Evolutionary conservation across 1,140 invertebrate species (phyloP).

Genomic region (Euglossa dilemma): DNA sequence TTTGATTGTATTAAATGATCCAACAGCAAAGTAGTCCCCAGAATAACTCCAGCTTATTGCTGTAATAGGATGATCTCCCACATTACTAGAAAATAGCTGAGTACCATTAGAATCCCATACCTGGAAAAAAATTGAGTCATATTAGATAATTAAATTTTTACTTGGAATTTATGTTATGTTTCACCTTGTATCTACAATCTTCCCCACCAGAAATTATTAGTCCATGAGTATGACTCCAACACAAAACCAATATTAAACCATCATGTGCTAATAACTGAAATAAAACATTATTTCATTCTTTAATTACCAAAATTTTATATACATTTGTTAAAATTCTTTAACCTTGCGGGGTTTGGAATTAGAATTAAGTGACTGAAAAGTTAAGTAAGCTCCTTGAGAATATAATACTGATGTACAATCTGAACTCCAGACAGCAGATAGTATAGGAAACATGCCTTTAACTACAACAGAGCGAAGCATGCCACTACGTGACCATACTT

Average conservation of each 20-base stretch:
- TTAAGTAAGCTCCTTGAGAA: slow-evolving; percentile 90
- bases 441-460: slow-evolving; percentile 90
- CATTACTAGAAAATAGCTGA: slow-evolving; percentile 91
- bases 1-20: slow-evolving; percentile 95
- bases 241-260: slow-evolving; percentile 92
- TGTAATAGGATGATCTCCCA: slow-evolving; percentile 95
- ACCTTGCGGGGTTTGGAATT: slow-evolving; percentile 94
- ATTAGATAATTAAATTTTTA: neutral
- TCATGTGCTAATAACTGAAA: slow-evolving; percentile 98
- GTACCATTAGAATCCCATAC: slow-evolving; percentile 97
- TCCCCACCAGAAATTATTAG: slow-evolving; percentile 96
- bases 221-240: slow-evolving; percentile 94
- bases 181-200: slow-evolving; percentile 95
- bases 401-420: slow-evolving; percentile 93
- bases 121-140: slow-evolving; percentile 63
- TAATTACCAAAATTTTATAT: neutral
- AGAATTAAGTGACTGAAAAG: slow-evolving; percentile 95
- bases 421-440: slow-evolving; percentile 93
- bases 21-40: slow-evolving; percentile 95
- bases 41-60: slow-evolving; percentile 94
- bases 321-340: slow-evolving; percentile 31
- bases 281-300: neutral
- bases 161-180: neutral
- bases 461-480: slow-evolving; percentile 96
- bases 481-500: slow-evolving; percentile 98